These are phyloP conservation scores for Argyrosomus regius DNA, from an alignment of 2,797 vertebrate genomes.

Conservation along the genomic window DNA sequence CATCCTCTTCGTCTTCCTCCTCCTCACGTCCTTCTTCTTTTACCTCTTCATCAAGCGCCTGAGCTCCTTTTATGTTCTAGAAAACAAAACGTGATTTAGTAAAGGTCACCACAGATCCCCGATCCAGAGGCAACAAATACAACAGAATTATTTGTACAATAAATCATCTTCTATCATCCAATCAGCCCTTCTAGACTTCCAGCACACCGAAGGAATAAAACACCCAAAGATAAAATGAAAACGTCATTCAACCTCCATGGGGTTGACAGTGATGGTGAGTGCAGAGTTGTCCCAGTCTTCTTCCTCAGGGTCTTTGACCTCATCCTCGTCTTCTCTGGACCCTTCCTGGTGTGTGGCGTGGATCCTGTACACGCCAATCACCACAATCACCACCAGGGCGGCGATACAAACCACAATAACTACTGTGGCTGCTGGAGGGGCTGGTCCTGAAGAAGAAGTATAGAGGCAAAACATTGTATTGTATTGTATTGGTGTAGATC, in stretches of 20 bases:
- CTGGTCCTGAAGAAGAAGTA: constrained; percentile 65
- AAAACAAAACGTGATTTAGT: constrained; percentile 31
- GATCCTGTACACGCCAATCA: constrained; percentile 92
- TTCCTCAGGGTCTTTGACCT: constrained; percentile 88
- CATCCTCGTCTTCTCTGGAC: constrained; percentile 84
- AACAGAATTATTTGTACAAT: background rate
- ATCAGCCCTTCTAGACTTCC: background rate
- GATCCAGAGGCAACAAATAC: background rate
- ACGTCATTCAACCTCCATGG: constrained; percentile 91
- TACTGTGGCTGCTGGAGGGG: constrained; percentile 87
- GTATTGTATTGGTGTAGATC: background rate
- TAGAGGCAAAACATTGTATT: constrained; percentile 8
- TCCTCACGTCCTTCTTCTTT: constrained; percentile 82
- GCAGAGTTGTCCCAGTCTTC: constrained; percentile 95
- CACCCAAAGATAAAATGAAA: background rate
- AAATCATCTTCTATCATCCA: background rate
- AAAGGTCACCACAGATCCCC: background rate
- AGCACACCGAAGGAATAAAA: background rate
- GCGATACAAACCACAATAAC: constrained; percentile 93
- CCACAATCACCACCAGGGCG: constrained; percentile 91
- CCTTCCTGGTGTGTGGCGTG: constrained; percentile 88
- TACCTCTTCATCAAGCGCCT: constrained; percentile 64
- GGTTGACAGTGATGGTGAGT: constrained; percentile 96
- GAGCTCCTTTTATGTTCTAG: constrained; percentile 90
- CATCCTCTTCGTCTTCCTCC: constrained; percentile 86